phyloP scores from a whole-genome alignment of 2,797 vertebrate species.

The Argyrosomus regius region DNA sequence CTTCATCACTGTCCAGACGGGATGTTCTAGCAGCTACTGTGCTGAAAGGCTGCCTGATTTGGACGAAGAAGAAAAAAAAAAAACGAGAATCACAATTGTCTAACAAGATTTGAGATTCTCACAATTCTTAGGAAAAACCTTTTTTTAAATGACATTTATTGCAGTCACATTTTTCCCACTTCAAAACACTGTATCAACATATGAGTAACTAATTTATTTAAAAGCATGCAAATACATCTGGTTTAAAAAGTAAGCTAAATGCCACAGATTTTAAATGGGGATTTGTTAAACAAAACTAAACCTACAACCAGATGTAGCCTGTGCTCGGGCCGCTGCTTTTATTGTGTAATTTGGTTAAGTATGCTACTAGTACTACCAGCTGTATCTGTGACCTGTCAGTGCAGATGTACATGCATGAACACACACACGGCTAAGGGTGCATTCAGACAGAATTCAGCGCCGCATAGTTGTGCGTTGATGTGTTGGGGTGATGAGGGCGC shows the following conservation, averaged over 20 bases:
- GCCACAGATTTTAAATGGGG: not conserved
- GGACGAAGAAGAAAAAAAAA: not conserved
- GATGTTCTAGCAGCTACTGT: slow-evolving; percentile 16
- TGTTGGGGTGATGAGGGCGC: too few relatives aligned
- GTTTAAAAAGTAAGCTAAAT: not conserved
- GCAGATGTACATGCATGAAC: too few relatives aligned
- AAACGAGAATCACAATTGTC: slow-evolving; percentile 6
- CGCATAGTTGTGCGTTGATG: too few relatives aligned
- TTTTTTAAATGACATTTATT: slow-evolving; percentile 1
- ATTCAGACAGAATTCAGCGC: too few relatives aligned
- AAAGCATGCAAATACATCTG: not conserved
- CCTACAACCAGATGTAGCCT: not conserved
- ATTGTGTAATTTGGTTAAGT: not conserved
- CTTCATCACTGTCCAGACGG: slow-evolving; percentile 52
- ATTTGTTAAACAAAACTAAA: slow-evolving; percentile 2
- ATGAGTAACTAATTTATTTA: not conserved
- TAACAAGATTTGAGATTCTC: not conserved
- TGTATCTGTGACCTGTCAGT: too few relatives aligned
- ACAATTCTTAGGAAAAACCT: not conserved
- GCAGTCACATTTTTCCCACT: not conserved
- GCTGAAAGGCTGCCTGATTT: not conserved
- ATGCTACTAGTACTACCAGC: too few relatives aligned
- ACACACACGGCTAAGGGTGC: too few relatives aligned
- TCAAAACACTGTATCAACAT: not conserved
- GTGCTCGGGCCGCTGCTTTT: not conserved